Base-by-base conservation (phyloP, 2,888 invertebrate species). In the Caenorhabditis wallacei region DNA sequence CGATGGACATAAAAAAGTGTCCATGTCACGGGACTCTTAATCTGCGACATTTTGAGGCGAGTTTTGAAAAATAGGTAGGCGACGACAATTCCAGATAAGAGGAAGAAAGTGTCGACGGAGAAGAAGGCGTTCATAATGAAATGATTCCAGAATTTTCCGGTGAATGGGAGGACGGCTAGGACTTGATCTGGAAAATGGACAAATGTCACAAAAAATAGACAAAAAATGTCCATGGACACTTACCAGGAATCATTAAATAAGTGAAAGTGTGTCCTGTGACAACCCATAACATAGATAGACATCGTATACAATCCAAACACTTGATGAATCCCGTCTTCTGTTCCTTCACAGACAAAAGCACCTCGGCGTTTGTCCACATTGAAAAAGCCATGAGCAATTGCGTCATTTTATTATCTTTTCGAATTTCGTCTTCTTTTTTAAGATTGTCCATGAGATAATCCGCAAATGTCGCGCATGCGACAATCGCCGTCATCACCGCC, bases 41-140 rank as follows among this genome's bases (percentile, higher is more conserved):
- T 78, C 54, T 68, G 57, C 35, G 13, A 7, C 4, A 7, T 0
- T 54, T 68, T 71, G 5, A 51, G 76, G 8, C 48, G 51, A 1
- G 40, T 57, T 54, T 85, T 87, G 74, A 89, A 89, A 70, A 88
- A 88, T 10, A 88, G 53, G 59, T 86, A 89, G 7, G 88, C 48
- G 5, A 89, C 81, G 3, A 89, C 82, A 20, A 89, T 57, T 24
- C 89, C 89, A 2, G 88, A 86, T 18, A 88, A 48, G 26, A 88
- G 71, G 74, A 89, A 89, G 72, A 89, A 89, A 0, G 89, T 84
- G 68, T 89, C 89, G 1, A 89, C 89, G 24, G 88, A 79, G 24
- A 86, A 69, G 24, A 83, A 80, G 13, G 87, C 84, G 57, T 85
- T 88, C 46, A 78, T 56, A 1, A 86, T 46, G 16, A 82, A 54